Base-by-base conservation (phyloP, 2,888 invertebrate species). In the Drosophila lutescens region DNA sequence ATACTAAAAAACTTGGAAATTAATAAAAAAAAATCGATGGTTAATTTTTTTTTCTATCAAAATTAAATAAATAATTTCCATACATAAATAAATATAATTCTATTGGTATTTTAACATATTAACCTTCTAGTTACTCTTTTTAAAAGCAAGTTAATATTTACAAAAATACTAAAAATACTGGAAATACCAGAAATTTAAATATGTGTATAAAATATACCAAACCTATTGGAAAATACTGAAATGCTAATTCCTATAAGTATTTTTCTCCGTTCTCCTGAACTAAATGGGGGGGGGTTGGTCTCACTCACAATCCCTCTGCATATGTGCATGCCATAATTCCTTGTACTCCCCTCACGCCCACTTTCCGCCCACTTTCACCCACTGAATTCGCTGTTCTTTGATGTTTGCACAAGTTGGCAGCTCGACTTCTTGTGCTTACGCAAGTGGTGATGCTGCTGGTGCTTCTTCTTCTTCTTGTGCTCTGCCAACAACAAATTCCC, bases 401-500 rank as follows among this genome's bases (percentile, higher is more conserved):
- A 82, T 88, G 88, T 84, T 84, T 84, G 70, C 88, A 80, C 88
- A 88, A 84, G 83, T 82, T 85, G 72, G 76, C 60, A 63, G 58
- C 59, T 63, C 68, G 66, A 63, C 61, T 57, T 55, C 61, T 60
- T 51, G 47, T 38, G 43, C 75, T 79, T 77, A 76, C 76, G 70
- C 81, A 79, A 80, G 80, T 80, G 71, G n/a, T 61, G 79, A 49
- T 34, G 40, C 55, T 54, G 17, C 63, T 50, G 26, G 5, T 2
- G 54, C 56, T 51, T 15, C 60, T 68, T 73, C 63, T 51, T 70
- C 78, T 76, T 78, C 76, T 65, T 77, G 43, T 68, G 65, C 71
- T 78, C 60, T 66, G 74, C 56, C 74, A 71, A 72, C 68, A 70
- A 65, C 69, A 76, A 89, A 91, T 90, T 92, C 92, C 92, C 92